Percentiles rank a stretch among this genome's conserved stretches.
These are phyloP conservation scores for Paedocypris micromegethes DNA, from an alignment of 2,797 vertebrate species.

Conservation along the genomic window DNA sequence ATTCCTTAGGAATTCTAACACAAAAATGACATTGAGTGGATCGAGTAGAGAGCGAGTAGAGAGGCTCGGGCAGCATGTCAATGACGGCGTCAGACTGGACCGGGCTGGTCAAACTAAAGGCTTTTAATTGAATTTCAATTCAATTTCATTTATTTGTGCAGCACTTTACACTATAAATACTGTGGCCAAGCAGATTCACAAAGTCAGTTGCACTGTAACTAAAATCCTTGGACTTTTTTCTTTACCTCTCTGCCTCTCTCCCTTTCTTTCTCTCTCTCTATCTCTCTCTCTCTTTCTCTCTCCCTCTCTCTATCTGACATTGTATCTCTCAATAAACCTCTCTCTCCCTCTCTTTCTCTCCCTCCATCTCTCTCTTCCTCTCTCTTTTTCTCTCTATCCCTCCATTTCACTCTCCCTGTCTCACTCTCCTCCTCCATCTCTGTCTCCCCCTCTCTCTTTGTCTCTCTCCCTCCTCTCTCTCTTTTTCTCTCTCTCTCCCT, in stretches of 20 bases:
- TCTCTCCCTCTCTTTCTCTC: too few species aligned
- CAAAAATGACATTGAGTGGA: constrained; percentile 55
- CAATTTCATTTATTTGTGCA: neutral
- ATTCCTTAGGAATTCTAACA: constrained; percentile 56
- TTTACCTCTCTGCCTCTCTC: neutral
- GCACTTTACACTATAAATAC: neutral
- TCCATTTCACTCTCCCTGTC: too few species aligned
- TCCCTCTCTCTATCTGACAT: too few species aligned
- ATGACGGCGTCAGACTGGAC: constrained; percentile 38
- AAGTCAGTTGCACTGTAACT: neutral
- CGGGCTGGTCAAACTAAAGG: constrained; percentile 17
- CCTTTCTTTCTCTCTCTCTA: neutral
- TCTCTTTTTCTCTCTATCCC: too few species aligned
- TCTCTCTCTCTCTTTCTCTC: too few species aligned
- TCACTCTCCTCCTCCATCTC: too few species aligned
- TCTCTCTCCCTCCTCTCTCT: too few species aligned
- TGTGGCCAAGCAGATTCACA: neutral
- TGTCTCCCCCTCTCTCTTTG: too few species aligned
- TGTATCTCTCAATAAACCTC: too few species aligned
- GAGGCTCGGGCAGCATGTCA: constrained; percentile 51
- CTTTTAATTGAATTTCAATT: constrained; percentile 1
- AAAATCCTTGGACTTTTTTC: too few species aligned
- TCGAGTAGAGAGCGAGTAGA: constrained; percentile 45
- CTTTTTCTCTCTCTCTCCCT: too few species aligned
- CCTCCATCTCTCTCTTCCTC: too few species aligned